Percentiles rank a stretch among this genome's conserved stretches.
Conservation (phyloP, 2,113 vertebrate species). For the Gallinago media region DNA sequence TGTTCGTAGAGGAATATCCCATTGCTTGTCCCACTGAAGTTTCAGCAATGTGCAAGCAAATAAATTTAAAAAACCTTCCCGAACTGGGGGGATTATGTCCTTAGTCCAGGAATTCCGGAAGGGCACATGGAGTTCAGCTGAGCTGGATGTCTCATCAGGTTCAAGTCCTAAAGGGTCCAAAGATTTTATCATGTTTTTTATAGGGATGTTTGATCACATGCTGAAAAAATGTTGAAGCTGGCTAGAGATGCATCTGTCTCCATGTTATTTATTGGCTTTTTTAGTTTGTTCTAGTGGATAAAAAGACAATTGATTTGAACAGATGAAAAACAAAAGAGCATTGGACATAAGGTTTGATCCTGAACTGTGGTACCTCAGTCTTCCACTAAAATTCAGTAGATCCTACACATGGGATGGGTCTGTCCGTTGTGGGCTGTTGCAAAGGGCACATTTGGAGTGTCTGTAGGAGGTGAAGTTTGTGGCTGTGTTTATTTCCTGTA, state of each 20-base stretch:
- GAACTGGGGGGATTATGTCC: background rate
- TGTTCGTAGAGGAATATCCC: background rate
- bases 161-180: background rate
- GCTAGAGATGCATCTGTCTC: background rate
- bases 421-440: background rate
- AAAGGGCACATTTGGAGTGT: accelerated
- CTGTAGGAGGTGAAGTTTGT: background rate
- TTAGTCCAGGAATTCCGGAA: conserved; percentile 42
- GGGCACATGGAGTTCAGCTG: background rate
- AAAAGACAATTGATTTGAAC: background rate
- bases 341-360: accelerated
- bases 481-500: background rate
- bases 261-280: background rate
- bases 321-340: background rate
- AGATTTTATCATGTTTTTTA: conserved; percentile 32
- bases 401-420: background rate
- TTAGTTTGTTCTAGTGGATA: background rate
- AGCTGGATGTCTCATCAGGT: background rate
- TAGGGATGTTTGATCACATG: conserved; percentile 8
- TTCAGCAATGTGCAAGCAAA: conserved; percentile 16
- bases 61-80: background rate
- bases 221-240: conserved; percentile 39
- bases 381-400: background rate
- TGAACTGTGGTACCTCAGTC: background rate
- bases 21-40: background rate